These are phyloP conservation scores for Diploptera punctata DNA, from an alignment of 2,888 invertebrate genomes.

Conservation along the genomic window DNA sequence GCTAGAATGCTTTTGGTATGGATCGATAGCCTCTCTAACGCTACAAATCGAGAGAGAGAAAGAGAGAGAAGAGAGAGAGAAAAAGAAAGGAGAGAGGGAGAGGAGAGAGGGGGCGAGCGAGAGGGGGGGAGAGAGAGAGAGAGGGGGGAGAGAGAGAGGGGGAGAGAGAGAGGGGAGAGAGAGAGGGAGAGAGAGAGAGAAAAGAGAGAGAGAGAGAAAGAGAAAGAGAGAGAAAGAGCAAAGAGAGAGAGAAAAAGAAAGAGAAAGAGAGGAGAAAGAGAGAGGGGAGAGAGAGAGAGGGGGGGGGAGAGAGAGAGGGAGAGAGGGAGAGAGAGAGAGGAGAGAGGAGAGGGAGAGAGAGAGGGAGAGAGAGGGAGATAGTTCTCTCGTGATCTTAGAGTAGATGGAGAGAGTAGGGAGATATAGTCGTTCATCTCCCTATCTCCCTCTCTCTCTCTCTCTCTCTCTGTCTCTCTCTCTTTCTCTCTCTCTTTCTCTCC, in stretches of 20 bases:
- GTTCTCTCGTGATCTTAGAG: neutral
- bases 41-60: neutral
- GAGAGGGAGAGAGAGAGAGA: neutral
- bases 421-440: neutral
- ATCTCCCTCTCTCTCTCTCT: neutral
- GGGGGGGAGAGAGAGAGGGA: neutral
- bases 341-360: neutral
- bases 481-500: neutral
- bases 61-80: neutral
- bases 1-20: too few species aligned
- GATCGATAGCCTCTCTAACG: too few species aligned
- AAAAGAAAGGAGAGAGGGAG: neutral
- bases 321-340: neutral
- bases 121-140: neutral
- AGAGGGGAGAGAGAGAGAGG: neutral
- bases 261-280: neutral
- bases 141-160: neutral
- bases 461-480: neutral
- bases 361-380: neutral
- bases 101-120: neutral
- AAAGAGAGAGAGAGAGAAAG: neutral
- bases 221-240: too few species aligned
- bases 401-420: neutral
- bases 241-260: neutral
- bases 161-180: neutral